Percentiles rank a stretch among this genome's conserved stretches.
Conservation (phyloP, 2,888 invertebrate species). For the Neria commutata region DNA sequence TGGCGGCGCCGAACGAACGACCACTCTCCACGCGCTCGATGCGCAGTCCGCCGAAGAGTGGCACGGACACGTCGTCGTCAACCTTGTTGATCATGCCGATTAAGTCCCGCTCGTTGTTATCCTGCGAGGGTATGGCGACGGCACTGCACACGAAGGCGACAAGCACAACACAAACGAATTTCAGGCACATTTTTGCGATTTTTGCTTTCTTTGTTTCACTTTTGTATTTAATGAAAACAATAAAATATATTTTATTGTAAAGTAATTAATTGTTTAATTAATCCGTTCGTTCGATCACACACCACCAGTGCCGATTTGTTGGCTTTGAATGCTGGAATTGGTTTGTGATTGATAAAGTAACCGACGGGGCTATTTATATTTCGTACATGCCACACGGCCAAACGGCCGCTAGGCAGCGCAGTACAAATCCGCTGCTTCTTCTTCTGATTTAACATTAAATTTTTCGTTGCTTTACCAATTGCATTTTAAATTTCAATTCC, state of each 20-base stretch:
- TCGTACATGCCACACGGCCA: conserved; percentile 35
- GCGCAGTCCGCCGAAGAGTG: conserved; percentile 61
- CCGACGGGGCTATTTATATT: conserved; percentile 56
- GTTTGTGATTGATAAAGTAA: conserved; percentile 60
- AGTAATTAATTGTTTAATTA: conserved; percentile 31
- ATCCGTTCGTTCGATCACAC: conserved; percentile 41
- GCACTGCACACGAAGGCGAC: conserved; percentile 54
- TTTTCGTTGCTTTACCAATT: neutral
- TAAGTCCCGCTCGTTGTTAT: conserved; percentile 61
- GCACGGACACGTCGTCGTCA: conserved; percentile 60
- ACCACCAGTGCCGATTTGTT: conserved; percentile 47
- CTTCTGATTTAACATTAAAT: neutral
- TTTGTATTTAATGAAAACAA: too few relatives aligned
- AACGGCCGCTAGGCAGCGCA: neutral
- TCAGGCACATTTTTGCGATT: conserved; percentile 53
- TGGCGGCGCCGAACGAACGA: conserved; percentile 49
- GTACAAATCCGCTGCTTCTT: too few relatives aligned
- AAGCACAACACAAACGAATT: conserved; percentile 57
- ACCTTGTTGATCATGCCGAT: conserved; percentile 62
- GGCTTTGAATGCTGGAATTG: conserved; percentile 54
- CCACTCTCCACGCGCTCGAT: conserved; percentile 59
- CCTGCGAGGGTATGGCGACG: conserved; percentile 56
- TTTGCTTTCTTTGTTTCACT: conserved; percentile 14
- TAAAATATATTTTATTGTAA: conserved; percentile 3
- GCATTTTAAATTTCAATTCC: conserved; percentile 12